Evolutionary conservation across 2,113 vertebrate species (phyloP), one percentile per base, ranked within the genome.

Genomic region (Isichthys henryi): DNA sequence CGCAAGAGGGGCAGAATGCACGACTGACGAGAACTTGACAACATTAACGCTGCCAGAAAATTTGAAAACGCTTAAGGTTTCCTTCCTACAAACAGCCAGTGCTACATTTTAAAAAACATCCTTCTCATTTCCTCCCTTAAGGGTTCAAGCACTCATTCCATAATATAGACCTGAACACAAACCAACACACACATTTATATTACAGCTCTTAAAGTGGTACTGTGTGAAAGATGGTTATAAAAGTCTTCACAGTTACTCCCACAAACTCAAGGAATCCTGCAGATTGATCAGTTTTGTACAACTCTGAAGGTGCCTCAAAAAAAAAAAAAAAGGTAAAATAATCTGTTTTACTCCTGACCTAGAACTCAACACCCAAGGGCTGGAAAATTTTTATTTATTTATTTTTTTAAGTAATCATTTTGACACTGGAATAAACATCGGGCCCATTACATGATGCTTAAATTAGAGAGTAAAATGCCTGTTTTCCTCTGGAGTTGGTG

Each of bases 341-440:
- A 5, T 48, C 27, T 1, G 27, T 23, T 50, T 27, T 50, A 52
- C 46, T 52, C n/a, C 46, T 35, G 46, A 85, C 15, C 49, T 86
- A 52, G 3, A 86, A 86, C n/a, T 0, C 46, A 83, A 83, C 43
- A 50, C 46, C 85, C 23, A 86, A 70, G 10, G 62, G 62, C 19
- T 87, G 49, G 21, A 56, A n/a, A n/a, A n/a, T n/a, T n/a, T n/a
- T n/a, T n/a, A n/a, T n/a, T n/a, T n/a, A n/a, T n/a, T n/a, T n/a
- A n/a, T n/a, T n/a, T n/a, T n/a, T n/a, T n/a, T n/a, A n/a, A 88
- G 48, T 27, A 50, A 48, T 88, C 21, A 77, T 27, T 86, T 87
- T 87, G n/a, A 48, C 83, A 80, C 31, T 43, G 74, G 35, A 84
- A 84, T 84, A 84, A 48, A 84, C 82, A 46, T 45, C 45, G 9